phyloP scores from a whole-genome alignment of 2,888 invertebrate genomes.

The Cheilosia vernalis region DNA sequence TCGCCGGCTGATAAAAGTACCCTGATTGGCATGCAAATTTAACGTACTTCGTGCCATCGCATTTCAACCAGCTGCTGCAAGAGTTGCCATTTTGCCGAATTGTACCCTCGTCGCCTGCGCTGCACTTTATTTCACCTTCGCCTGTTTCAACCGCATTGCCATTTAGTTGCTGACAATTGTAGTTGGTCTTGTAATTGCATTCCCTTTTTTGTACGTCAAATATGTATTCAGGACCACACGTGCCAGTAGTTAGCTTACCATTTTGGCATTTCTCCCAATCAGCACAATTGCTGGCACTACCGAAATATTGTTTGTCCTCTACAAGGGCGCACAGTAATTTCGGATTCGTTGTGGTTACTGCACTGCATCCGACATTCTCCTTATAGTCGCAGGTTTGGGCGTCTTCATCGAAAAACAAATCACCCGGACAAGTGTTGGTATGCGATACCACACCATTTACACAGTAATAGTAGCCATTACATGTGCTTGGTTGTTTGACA shows the following conservation, averaged over 20 bases:
- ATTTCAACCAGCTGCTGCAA: constrained; percentile 76
- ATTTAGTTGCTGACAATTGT: constrained; percentile 73
- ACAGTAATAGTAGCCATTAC: constrained; percentile 77
- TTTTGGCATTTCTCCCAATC: constrained; percentile 75
- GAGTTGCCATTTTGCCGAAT: constrained; percentile 42
- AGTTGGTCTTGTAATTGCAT: constrained; percentile 70
- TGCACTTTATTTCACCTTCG: background rate
- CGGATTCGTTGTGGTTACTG: background rate
- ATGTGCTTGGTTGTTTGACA: constrained; percentile 71
- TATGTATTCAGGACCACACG: constrained; percentile 49
- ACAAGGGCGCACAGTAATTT: constrained; percentile 71
- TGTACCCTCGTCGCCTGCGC: constrained; percentile 22
- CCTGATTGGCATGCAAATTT: constrained; percentile 70
- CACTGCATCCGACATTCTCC: constrained; percentile 61
- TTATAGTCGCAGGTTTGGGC: constrained; percentile 72
- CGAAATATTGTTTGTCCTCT: constrained; percentile 75
- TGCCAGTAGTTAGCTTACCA: constrained; percentile 57
- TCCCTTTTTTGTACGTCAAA: constrained; percentile 65
- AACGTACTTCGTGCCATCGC: constrained; percentile 57
- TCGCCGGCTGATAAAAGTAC: constrained; percentile 70
- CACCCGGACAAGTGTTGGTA: constrained; percentile 72
- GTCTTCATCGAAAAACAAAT: constrained; percentile 75
- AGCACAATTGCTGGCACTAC: constrained; percentile 74
- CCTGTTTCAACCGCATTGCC: constrained; percentile 7
- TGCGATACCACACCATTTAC: constrained; percentile 43